A percentile compares a stretch with the other conserved stretches of the same genome.
These are phyloP conservation scores for Goniozus legneri DNA, from an alignment of 1,140 invertebrate genomes.

Conservation along the genomic window DNA sequence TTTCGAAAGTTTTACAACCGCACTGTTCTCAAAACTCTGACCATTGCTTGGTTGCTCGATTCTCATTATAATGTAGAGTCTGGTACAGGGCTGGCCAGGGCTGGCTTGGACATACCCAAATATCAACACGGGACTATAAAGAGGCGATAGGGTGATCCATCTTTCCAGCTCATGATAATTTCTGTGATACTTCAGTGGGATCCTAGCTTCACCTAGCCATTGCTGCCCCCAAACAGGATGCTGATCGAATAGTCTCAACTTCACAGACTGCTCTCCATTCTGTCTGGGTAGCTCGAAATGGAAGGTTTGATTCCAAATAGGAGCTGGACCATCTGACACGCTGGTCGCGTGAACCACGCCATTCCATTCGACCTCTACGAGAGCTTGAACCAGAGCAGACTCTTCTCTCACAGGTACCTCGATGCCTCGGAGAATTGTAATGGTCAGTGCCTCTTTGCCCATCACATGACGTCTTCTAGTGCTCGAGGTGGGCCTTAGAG, in stretches of 20 bases:
- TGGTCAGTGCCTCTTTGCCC: slow-evolving; percentile 36
- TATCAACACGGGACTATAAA: slow-evolving; percentile 39
- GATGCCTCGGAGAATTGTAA: slow-evolving; percentile 43
- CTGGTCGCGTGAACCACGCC: slow-evolving; percentile 31
- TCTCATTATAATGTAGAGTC: slow-evolving; percentile 47
- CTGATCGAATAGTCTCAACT: slow-evolving; percentile 45
- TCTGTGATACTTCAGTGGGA: slow-evolving; percentile 41
- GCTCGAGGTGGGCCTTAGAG: slow-evolving; percentile 24
- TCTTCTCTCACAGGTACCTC: slow-evolving; percentile 51
- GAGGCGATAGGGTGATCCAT: slow-evolving; percentile 43
- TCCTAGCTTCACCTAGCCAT: slow-evolving; percentile 45
- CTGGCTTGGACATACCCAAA: slow-evolving; percentile 50
- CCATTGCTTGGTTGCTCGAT: slow-evolving; percentile 35
- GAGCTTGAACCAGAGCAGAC: slow-evolving; percentile 42
- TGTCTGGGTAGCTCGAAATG: slow-evolving; percentile 39
- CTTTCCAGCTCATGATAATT: slow-evolving; percentile 47
- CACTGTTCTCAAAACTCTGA: slow-evolving; percentile 28
- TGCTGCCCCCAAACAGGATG: slow-evolving; percentile 51
- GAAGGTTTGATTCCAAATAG: slow-evolving; percentile 49
- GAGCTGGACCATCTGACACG: slow-evolving; percentile 42
- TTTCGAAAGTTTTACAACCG: slow-evolving; percentile 37
- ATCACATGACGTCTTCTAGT: slow-evolving; percentile 20
- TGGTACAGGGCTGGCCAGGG: slow-evolving; percentile 41
- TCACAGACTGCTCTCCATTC: slow-evolving; percentile 34
- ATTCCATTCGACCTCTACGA: slow-evolving; percentile 48